Conservation (phyloP, 2,797 vertebrate genomes). For the Halcyon badia region DNA sequence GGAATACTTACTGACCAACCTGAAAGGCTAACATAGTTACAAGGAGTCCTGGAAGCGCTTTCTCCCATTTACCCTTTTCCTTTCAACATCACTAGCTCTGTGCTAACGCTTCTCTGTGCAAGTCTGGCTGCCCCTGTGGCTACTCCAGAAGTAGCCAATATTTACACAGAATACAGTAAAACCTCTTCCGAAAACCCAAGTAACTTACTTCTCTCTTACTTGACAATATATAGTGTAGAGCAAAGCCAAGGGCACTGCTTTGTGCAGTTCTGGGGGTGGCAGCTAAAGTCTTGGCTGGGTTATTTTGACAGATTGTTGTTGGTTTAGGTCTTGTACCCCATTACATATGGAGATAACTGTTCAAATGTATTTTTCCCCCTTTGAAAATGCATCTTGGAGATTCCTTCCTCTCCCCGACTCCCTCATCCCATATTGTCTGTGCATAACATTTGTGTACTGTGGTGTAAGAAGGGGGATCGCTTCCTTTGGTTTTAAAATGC, state of each 20-base stretch:
- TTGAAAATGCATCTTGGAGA: neutral
- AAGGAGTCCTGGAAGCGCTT: neutral
- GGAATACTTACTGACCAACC: neutral
- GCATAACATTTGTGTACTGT: neutral
- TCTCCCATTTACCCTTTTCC: neutral
- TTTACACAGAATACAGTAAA: neutral
- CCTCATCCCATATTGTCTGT: fast-evolving
- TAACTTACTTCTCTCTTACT: neutral
- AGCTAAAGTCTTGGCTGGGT: neutral
- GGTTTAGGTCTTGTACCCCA: neutral
- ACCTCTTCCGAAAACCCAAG: neutral
- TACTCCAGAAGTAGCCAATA: neutral
- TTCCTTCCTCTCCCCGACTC: neutral
- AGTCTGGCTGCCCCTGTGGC: fast-evolving
- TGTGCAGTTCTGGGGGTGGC: neutral
- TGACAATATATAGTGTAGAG: neutral
- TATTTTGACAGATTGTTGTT: neutral
- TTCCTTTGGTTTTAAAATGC: neutral
- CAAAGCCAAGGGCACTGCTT: fast-evolving
- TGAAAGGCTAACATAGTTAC: neutral
- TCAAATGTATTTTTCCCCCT: neutral
- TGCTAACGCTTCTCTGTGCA: fast-evolving
- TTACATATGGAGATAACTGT: neutral
- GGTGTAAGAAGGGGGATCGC: neutral
- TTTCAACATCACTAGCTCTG: neutral